A percentile compares a stretch with the other conserved stretches of the same genome.
Evolutionary conservation across 2,888 invertebrate species (phyloP).

Genomic region (Capitulum mitella): DNA sequence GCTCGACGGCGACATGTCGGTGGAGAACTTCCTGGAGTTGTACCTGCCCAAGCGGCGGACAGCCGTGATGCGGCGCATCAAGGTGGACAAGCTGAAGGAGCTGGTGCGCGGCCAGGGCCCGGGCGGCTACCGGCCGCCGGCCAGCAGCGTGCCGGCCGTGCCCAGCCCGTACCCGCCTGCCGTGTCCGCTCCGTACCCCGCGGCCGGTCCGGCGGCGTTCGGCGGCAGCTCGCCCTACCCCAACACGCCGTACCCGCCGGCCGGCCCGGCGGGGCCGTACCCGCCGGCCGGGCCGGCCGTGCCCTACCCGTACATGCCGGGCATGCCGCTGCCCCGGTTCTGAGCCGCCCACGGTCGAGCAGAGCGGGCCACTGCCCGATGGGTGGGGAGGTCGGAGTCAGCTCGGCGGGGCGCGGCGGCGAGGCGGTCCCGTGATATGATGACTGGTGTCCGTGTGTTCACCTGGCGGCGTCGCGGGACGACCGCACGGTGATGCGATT

Average conservation of each 20-base stretch:
- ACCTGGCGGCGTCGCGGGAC: neutral
- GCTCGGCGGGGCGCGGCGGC: neutral
- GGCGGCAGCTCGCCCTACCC: neutral
- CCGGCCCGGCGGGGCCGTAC: neutral
- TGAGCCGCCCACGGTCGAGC: too few relatives aligned
- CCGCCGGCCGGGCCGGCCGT: neutral
- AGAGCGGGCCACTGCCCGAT: neutral
- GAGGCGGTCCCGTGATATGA: neutral
- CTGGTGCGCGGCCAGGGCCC: conserved; percentile 34
- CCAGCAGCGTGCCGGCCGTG: conserved; percentile 8
- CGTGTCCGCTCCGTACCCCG: neutral
- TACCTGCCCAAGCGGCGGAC: conserved; percentile 66
- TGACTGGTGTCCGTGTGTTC: neutral
- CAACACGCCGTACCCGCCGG: neutral
- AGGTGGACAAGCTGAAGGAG: conserved; percentile 81
- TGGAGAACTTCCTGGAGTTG: conserved; percentile 75
- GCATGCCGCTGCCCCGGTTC: conserved; percentile 13
- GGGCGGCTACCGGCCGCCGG: conserved; percentile 15
- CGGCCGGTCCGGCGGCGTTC: neutral
- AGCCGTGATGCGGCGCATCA: conserved; percentile 75
- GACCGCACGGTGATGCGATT: neutral
- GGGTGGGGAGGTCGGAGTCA: too few relatives aligned
- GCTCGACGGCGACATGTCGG: conserved; percentile 44
- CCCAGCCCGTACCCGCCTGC: conserved; percentile 10
- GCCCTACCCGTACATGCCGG: conserved; percentile 6